Percentiles rank a stretch among this genome's conserved stretches.
These are phyloP conservation scores for Esox masquinongy DNA, from an alignment of 2,797 vertebrate species.

Conservation along the genomic window DNA sequence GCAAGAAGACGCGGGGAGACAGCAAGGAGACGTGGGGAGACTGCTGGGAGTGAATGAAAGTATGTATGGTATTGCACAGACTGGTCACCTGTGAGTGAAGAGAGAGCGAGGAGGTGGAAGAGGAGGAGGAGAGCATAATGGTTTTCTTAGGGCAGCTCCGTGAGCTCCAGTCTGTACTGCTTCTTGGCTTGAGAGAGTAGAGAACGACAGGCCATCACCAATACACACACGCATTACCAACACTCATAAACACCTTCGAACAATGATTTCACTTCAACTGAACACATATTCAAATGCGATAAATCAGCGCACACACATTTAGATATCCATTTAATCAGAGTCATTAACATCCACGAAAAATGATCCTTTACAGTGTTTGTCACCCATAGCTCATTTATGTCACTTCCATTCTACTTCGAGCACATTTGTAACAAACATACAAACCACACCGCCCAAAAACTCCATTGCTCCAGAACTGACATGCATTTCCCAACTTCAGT, in stretches of 20 bases:
- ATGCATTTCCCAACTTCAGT: not conserved
- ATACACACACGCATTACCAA: not conserved
- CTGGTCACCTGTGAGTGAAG: slow-evolving; percentile 77
- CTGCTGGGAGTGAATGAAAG: not conserved
- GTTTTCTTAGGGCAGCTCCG: slow-evolving; percentile 98
- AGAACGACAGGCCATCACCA: slow-evolving; percentile 25
- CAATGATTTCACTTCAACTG: no score
- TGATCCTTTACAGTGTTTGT: not conserved
- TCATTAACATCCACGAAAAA: not conserved
- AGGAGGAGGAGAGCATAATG: slow-evolving; percentile 86
- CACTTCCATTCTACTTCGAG: not conserved
- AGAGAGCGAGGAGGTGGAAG: slow-evolving; percentile 76
- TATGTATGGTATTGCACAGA: slow-evolving; percentile 16
- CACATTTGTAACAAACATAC: slow-evolving; percentile 7
- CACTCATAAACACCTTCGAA: not conserved
- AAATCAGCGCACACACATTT: not conserved
- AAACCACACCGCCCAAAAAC: slow-evolving; percentile 25
- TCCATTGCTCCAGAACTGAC: slow-evolving; percentile 5
- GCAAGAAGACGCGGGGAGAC: no score
- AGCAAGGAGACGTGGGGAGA: not conserved
- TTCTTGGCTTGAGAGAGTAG: slow-evolving; percentile 74
- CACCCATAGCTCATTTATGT: not conserved
- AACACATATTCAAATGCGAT: no score
- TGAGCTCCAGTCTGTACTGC: slow-evolving; percentile 73
- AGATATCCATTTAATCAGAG: not conserved